A percentile compares a stretch with the other conserved stretches of the same genome.
Evolutionary conservation across 2,888 invertebrate species (phyloP).

Genomic region (Netelia fuscicornis): DNA sequence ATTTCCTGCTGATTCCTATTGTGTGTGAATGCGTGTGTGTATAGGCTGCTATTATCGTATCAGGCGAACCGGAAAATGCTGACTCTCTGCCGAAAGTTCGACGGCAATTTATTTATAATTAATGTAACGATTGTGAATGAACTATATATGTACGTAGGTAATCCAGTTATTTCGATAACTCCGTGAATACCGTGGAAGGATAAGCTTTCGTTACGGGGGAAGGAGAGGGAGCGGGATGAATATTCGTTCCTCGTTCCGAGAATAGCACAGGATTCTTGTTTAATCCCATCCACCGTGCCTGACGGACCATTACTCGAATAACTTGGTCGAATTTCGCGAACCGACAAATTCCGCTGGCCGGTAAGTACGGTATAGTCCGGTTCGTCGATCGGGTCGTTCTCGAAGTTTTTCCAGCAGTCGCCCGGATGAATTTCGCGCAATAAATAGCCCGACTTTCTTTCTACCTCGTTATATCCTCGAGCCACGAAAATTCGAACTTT

Average conservation of each 20-base stretch:
- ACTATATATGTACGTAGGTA: neutral
- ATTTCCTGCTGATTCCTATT: neutral
- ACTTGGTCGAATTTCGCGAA: slow-evolving; percentile 14
- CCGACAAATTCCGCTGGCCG: slow-evolving; percentile 25
- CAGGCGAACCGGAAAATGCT: slow-evolving; percentile 27
- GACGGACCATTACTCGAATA: slow-evolving; percentile 14
- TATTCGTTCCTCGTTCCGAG: neutral
- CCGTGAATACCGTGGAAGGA: neutral
- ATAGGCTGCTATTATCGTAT: neutral
- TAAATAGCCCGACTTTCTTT: too few species aligned
- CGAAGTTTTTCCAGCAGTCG: too few species aligned
- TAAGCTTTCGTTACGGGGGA: neutral
- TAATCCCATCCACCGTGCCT: slow-evolving; percentile 13
- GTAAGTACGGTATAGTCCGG: neutral
- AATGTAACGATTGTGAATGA: neutral
- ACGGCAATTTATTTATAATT: slow-evolving; percentile 13
- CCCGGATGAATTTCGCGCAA: too few species aligned
- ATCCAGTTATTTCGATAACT: neutral
- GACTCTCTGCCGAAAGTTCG: neutral
- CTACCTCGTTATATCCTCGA: too few species aligned
- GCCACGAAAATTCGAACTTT: too few species aligned
- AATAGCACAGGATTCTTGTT: slow-evolving; percentile 11
- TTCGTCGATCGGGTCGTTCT: too few species aligned
- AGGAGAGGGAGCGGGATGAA: neutral
- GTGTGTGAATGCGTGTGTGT: neutral